Conservation (phyloP, 2,888 invertebrate species). For the Malthinus seriepunctatus region DNA sequence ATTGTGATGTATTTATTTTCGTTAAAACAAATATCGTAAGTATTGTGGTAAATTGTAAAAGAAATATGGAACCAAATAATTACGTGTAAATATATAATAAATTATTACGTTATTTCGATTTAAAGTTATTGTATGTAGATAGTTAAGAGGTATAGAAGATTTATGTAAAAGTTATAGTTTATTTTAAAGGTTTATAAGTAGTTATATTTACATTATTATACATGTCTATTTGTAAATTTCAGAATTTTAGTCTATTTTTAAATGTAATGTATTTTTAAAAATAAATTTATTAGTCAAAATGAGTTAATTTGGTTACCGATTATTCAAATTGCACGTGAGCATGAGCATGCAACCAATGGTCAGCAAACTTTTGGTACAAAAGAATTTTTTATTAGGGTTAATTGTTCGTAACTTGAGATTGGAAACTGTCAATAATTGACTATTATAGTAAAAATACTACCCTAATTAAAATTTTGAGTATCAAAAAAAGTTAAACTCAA, state of each 20-base stretch:
- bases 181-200: not conserved
- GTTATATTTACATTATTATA: not conserved
- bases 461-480: too few relatives aligned
- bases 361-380: too few relatives aligned
- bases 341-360: too few relatives aligned
- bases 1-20: conserved; percentile 29
- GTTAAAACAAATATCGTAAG: conserved; percentile 15
- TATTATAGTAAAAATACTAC: too few relatives aligned
- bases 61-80: conserved; percentile 24
- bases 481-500: too few relatives aligned
- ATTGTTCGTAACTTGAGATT: too few relatives aligned
- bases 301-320: too few relatives aligned
- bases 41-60: conserved; percentile 19
- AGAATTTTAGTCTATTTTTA: not conserved
- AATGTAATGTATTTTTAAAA: conserved; percentile 4
- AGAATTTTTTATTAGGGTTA: too few relatives aligned
- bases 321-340: too few relatives aligned
- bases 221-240: not conserved
- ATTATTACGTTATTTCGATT: conserved; percentile 8
- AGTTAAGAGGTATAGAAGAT: not conserved
- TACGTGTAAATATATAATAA: conserved; percentile 9
- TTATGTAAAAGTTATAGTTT: too few relatives aligned
- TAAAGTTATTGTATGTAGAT: conserved; percentile 6
- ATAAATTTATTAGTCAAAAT: not conserved
- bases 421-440: too few relatives aligned